Conservation (phyloP, 2,888 invertebrate genomes). For the Trissonchulus sp. region DNA sequence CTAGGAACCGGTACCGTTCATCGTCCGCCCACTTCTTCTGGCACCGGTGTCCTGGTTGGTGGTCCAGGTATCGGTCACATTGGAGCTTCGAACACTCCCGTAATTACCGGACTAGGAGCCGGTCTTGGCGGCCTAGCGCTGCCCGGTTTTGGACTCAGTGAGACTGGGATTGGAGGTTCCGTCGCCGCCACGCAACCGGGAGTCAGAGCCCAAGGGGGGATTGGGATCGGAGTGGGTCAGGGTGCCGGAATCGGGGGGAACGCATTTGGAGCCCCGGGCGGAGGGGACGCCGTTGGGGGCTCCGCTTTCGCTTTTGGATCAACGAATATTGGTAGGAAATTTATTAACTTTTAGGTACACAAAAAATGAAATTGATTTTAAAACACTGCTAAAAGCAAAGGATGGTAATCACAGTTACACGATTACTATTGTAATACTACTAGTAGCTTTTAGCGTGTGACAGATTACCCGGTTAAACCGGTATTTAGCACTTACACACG, state of each 20-base stretch:
- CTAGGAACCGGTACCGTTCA: no score
- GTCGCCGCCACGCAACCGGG: background rate
- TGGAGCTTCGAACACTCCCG: background rate
- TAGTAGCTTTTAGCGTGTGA: no score
- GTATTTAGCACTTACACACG: no score
- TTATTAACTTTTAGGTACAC: no score
- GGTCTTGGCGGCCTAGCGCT: background rate
- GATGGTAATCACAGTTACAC: no score
- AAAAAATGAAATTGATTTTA: no score
- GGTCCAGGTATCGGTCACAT: background rate
- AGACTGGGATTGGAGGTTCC: background rate
- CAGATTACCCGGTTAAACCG: no score
- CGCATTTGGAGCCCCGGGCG: background rate
- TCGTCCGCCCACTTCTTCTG: no score
- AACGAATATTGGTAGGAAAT: no score
- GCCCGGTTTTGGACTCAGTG: background rate
- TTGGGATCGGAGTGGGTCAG: background rate
- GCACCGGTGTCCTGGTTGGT: background rate
- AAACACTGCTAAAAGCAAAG: no score
- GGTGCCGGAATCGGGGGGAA: background rate
- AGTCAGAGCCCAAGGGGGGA: background rate
- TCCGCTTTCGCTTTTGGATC: background rate
- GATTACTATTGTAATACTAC: no score
- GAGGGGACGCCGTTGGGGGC: constrained; percentile 9
- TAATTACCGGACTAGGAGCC: background rate